These are phyloP conservation scores for Solea senegalensis DNA, from an alignment of 2,113 vertebrate species.

Conservation along the genomic window DNA sequence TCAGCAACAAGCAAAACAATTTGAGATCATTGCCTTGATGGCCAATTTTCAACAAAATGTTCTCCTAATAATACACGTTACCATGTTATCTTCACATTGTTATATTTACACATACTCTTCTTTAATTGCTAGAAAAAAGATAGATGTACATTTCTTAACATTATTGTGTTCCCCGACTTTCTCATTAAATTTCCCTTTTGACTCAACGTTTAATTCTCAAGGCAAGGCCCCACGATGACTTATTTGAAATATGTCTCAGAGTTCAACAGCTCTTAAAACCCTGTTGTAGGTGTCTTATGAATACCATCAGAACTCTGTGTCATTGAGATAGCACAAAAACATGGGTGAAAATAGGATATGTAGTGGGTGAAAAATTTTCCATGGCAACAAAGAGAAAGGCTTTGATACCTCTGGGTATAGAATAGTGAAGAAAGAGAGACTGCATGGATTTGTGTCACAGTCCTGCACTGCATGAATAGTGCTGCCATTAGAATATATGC, in stretches of 20 bases:
- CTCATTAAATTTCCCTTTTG: slow-evolving; percentile 19
- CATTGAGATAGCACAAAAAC: slow-evolving; percentile 56
- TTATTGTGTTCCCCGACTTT: slow-evolving; percentile 8
- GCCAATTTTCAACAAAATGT: slow-evolving; percentile 28
- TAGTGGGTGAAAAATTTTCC: slow-evolving; percentile 73
- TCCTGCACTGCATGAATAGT: slow-evolving; percentile 36
- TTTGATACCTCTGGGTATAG: slow-evolving; percentile 54
- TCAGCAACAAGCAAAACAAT: background rate
- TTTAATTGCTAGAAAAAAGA: slow-evolving; percentile 9
- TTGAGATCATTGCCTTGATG: slow-evolving; percentile 22
- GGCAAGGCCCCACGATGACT: slow-evolving; percentile 25
- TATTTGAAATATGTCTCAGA: slow-evolving; percentile 17
- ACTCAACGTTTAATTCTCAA: slow-evolving; percentile 13
- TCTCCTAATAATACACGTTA: slow-evolving; percentile 21
- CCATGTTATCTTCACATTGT: slow-evolving; percentile 33
- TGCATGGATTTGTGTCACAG: slow-evolving; percentile 45
- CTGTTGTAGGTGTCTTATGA: slow-evolving; percentile 47
- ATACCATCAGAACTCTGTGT: slow-evolving; percentile 44
- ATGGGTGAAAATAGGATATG: slow-evolving; percentile 69
- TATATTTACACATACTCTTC: background rate
- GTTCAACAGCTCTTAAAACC: slow-evolving; percentile 50
- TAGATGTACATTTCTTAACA: background rate
- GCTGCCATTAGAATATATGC: slow-evolving; percentile 38
- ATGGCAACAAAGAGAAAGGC: slow-evolving; percentile 73
- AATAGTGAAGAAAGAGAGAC: slow-evolving; percentile 54